Percentiles rank a stretch among this genome's conserved stretches.
phyloP scores from a whole-genome alignment of 2,113 vertebrate species.

The Ibidorhyncha struthersii region DNA sequence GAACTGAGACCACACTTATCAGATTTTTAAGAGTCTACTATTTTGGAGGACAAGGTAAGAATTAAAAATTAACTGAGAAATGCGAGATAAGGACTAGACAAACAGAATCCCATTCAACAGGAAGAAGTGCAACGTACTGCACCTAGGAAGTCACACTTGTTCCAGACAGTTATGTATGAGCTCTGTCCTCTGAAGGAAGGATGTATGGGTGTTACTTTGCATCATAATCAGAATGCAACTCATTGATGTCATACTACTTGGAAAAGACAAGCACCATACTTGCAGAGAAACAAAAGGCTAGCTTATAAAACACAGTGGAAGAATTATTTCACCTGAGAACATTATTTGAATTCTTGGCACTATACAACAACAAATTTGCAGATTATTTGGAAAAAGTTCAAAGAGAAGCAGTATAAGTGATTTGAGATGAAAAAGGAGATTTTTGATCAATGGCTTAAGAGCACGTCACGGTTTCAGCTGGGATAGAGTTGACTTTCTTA shows the following conservation, averaged over 20 bases:
- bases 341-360: background rate
- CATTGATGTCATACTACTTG: background rate
- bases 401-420: background rate
- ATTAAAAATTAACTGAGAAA: background rate
- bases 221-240: background rate
- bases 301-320: background rate
- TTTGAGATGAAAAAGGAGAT: background rate
- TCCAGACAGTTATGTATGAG: background rate
- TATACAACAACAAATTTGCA: background rate
- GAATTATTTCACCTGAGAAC: background rate
- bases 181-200: background rate
- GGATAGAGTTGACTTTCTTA: background rate
- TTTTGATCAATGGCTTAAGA: background rate
- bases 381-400: background rate
- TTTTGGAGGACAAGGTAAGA: background rate
- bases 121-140: background rate
- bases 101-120: background rate
- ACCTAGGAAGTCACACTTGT: background rate
- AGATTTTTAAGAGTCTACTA: background rate
- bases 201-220: background rate
- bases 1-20: background rate
- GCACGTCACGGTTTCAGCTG: background rate
- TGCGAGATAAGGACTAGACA: background rate
- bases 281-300: background rate
- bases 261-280: background rate